Percentiles rank a stretch among this genome's conserved stretches.
phyloP scores from a whole-genome alignment of 2,113 vertebrate species.

The Aix galericulata region DNA sequence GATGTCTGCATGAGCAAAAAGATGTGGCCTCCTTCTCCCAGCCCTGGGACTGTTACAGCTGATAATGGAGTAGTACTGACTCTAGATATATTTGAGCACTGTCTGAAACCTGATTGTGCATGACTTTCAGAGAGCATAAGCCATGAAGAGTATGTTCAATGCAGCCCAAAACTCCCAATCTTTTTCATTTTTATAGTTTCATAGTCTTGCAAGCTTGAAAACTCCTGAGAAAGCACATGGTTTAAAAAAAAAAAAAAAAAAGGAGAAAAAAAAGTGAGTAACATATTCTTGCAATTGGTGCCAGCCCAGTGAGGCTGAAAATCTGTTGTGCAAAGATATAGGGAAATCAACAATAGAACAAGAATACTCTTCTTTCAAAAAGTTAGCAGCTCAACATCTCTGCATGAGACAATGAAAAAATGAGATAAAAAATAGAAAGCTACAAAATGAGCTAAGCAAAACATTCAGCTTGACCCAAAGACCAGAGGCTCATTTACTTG shows the following conservation, averaged over 20 bases:
- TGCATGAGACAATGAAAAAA: neutral
- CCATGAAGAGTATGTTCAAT: constrained; percentile 50
- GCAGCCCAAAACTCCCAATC: constrained; percentile 25
- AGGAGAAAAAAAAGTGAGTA: constrained; percentile 10
- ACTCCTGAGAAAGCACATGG: constrained; percentile 25
- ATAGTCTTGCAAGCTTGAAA: constrained; percentile 44
- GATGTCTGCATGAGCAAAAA: constrained; percentile 15
- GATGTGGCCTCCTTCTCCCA: neutral
- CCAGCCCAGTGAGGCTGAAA: constrained; percentile 44
- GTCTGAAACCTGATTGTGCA: constrained; percentile 58
- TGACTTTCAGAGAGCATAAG: constrained; percentile 46
- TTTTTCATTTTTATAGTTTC: constrained; percentile 47
- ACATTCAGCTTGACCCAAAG: neutral
- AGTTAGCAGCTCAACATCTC: neutral
- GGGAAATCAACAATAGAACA: neutral
- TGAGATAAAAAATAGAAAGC: neutral
- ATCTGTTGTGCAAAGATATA: constrained; percentile 4
- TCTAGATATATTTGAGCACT: constrained; percentile 34
- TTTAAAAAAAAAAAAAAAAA: constrained; percentile 20
- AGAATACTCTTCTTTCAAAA: neutral
- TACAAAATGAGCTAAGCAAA: neutral
- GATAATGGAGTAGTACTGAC: neutral
- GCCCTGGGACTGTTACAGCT: constrained; percentile 19
- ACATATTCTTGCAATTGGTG: constrained; percentile 40
- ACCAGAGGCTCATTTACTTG: neutral